Evolutionary conservation across 2,888 invertebrate species (phyloP).

Genomic region (Stomorhina lunata): DNA sequence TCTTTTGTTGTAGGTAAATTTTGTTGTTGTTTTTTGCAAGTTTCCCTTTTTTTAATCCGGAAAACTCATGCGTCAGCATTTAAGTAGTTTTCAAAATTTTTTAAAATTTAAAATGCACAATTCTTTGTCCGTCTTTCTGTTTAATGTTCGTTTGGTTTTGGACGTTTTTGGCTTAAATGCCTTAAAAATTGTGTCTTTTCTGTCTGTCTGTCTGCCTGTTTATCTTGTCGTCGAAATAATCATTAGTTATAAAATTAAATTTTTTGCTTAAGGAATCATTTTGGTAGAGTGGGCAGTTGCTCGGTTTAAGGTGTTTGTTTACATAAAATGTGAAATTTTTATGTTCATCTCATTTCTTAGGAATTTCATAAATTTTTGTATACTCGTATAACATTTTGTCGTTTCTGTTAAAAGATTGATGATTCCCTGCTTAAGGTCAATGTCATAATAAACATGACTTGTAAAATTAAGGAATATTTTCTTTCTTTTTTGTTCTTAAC

Average conservation of each 20-base stretch:
- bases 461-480: conserved; percentile 50
- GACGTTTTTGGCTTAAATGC: no score
- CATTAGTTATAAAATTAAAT: conserved; percentile 57
- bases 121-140: not conserved
- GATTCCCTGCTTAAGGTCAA: conserved; percentile 64
- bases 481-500: conserved; percentile 7
- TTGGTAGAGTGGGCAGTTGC: conserved; percentile 33
- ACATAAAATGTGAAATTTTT: conserved; percentile 54
- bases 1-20: not conserved
- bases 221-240: conserved; percentile 37
- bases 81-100: conserved; percentile 34
- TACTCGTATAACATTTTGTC: not conserved
- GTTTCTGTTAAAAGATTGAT: conserved; percentile 51
- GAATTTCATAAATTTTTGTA: conserved; percentile 25
- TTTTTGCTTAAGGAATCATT: not conserved
- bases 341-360: conserved; percentile 39
- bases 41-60: conserved; percentile 16
- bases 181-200: no score
- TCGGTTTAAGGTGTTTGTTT: conserved; percentile 61
- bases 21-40: conserved; percentile 11
- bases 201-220: not conserved
- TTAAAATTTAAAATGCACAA: conserved; percentile 8
- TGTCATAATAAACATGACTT: conserved; percentile 65
- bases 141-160: not conserved
- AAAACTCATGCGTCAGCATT: conserved; percentile 54